Evolutionary conservation across 1,140 invertebrate species (phyloP).

Genomic region (Diabrotica virgifera): DNA sequence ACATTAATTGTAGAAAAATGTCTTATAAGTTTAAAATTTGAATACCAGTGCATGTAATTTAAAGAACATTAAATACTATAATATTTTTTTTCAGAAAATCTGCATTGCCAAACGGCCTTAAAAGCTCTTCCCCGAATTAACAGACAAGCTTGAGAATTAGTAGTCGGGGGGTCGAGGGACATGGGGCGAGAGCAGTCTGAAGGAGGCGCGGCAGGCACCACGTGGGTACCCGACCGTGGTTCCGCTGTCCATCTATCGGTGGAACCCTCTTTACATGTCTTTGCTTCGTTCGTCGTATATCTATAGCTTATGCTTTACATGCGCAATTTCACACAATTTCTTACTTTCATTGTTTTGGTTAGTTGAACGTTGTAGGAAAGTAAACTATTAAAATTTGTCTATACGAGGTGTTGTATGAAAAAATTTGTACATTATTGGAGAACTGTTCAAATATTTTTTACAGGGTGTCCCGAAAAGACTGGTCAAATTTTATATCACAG

Average conservation of each 20-base stretch:
- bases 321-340: conserved; percentile 2
- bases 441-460: too few species aligned
- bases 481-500: too few species aligned
- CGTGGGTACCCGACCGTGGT: conserved; percentile 16
- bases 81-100: too few species aligned
- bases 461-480: too few species aligned
- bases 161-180: background rate
- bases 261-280: background rate
- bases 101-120: background rate
- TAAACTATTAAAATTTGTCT: too few species aligned
- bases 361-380: too few species aligned
- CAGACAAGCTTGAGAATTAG: conserved; percentile 4
- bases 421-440: too few species aligned
- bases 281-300: conserved; percentile 6
- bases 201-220: conserved; percentile 16
- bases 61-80: too few species aligned
- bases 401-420: too few species aligned
- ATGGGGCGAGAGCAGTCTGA: conserved; percentile 7
- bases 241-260: conserved; percentile 14
- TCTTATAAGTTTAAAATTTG: too few species aligned
- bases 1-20: too few species aligned
- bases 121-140: background rate
- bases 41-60: too few species aligned
- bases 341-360: background rate
- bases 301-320: background rate